Evolutionary conservation across 2,113 vertebrate species (phyloP), one percentile per base, ranked within the genome.

Genomic region (Phoxinus phoxinus): DNA sequence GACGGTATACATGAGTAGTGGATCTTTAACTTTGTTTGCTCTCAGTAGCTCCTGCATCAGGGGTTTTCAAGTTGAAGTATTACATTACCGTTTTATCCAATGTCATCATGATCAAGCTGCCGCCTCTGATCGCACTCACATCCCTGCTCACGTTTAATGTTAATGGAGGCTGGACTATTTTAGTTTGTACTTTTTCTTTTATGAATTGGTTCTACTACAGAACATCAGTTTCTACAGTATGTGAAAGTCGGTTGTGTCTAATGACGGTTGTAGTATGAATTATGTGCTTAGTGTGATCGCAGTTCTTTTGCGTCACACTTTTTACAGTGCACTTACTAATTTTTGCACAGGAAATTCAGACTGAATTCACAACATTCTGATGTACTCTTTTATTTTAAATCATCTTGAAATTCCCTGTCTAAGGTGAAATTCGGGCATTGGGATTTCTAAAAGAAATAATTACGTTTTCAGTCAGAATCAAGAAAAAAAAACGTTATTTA

Each of bases 241-340:
- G 30, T 69, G 30, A 32, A 71, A 35, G 32, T 51, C 58, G 46
- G 4, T 59, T 71, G 19, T 35, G 59, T 46, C 46, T 23, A 83
- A 27, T 30, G 41, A 63, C 25, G 35, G 5, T 35, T 35, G 35
- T 35, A 37, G n/a, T 30, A 72, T 69, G 21, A 30, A 67, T 75
- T 8, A 79, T 65, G 75, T 23, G 63, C 82, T 84, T 27, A 30
- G 63, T 81, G 82, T 84, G 44, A 15, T 75, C 19, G 56, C 74
- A 87, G 35, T 69, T 74, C 65, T 63, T 67, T 73, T 80, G 25
- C 17, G 41, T 74, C 72, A 74, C 23, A 27, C 41, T 74, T 81
- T 81, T 30, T n/a, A 17, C 25, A 61, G 11, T 35, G 75, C 44
- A 78, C 41, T 25, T 75, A 12, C 4, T n/a, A 63, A n/a, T 44